Conservation (phyloP, 1,140 invertebrate genomes). For the Lethrus apterus region DNA sequence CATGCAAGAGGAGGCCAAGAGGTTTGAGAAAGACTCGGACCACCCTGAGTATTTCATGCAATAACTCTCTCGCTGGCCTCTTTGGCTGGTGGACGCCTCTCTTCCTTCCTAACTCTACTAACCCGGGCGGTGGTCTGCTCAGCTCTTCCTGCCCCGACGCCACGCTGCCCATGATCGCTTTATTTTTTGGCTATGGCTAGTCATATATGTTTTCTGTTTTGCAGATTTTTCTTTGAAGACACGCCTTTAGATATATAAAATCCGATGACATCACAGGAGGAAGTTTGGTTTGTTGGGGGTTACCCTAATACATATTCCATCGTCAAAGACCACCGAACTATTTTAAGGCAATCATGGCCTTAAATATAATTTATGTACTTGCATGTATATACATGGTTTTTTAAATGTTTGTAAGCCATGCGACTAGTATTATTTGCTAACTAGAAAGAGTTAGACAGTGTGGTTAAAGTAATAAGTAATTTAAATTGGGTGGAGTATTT, state of each 20-base stretch:
- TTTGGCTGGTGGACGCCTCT: conserved; percentile 41
- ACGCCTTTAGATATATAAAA: conserved; percentile 6
- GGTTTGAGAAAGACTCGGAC: conserved; percentile 97
- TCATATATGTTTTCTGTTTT: conserved; percentile 42
- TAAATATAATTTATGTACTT: conserved; percentile 1
- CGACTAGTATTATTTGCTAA: neutral
- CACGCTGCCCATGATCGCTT: conserved; percentile 24
- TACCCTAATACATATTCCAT: conserved; percentile 15
- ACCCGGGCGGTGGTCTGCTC: conserved; percentile 41
- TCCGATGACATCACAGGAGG: conserved; percentile 7
- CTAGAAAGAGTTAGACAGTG: neutral
- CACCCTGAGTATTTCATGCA: conserved; percentile 95
- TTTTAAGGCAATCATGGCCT: conserved; percentile 10
- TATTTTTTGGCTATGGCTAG: conserved; percentile 31
- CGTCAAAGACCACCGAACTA: conserved; percentile 35
- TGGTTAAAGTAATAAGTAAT: neutral
- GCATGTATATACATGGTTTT: conserved; percentile 5
- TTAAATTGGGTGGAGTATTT: conserved; percentile 3
- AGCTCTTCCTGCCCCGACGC: conserved; percentile 36
- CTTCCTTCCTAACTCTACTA: conserved; percentile 41
- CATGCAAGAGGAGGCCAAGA: conserved; percentile 99
- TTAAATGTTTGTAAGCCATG: conserved; percentile 8
- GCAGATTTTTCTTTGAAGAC: conserved; percentile 42
- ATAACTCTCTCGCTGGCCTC: conserved; percentile 51
- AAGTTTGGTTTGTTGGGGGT: conserved; percentile 1